Evolutionary conservation across 2,113 vertebrate genomes (phyloP), one percentile per base, ranked within the genome.

Genomic region (Rhombomys opimus): DNA sequence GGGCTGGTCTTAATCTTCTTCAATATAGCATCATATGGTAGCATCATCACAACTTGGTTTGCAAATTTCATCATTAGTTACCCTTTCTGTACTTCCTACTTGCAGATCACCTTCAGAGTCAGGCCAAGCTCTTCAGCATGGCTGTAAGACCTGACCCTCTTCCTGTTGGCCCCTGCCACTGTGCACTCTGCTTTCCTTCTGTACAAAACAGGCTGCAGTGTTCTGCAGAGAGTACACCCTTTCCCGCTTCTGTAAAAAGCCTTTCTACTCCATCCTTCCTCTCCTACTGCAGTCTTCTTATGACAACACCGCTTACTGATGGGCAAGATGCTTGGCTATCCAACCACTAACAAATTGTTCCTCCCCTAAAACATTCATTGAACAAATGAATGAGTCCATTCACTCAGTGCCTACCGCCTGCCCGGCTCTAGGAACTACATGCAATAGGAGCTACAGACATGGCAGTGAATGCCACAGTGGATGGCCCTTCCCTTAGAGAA

Each of bases 71-170:
- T 54, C 35, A 3, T 76, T 41, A 22, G 10, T 65, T 32, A 87
- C 27, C 18, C 65, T 91, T 50, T 57, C 35, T 82, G 30, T 32
- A 50, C 76, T 76, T 90, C 65, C 3, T 70, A 46, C 14, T 88
- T 95, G 50, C 32, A 76, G 50, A 76, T 63, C 30, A 82, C 54
- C 73, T 86, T 94, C 67, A 87, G 57, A 90, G 76, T 30, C 61
- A 88, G 68, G 61, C 88, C 65, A 59, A 41, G 52, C 30, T 50
- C 81, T 35, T 91, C 18, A 65, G 22, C 52, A 32, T 68, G 68
- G n/a, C 80, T 68, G 0, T 35, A 25, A 54, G 38, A 77, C 46
- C 46, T 46, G 46, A 46, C 18, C 12, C 67, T 75, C 72, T n/a
- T 68, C 38, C 7, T 15, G 14, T 70, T 85, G 20, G 30, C 23